Evolutionary conservation across 2,113 vertebrate species (phyloP), one percentile per base, ranked within the genome.

Genomic region (Stigmatopora nigra): DNA sequence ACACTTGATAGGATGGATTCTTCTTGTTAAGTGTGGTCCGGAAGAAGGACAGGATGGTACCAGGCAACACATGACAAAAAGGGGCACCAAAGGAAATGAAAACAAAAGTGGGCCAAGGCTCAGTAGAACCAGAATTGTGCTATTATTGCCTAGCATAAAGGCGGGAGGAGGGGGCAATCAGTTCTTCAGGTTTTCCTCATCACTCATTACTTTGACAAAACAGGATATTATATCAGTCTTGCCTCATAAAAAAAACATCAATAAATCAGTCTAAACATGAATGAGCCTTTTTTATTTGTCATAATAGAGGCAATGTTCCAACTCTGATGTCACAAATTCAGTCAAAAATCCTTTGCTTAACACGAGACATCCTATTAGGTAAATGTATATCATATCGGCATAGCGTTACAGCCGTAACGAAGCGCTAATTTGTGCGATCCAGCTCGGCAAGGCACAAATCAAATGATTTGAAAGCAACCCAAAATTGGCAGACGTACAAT

Each of bases 301-400:
- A 4, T 22, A 19, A 53, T 53, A 19, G 51, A 53, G 51, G n/a
- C 51, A 22, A 13, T 20, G 49, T 20, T 11, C 49, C 49, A 4
- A 20, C 66, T 72, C 63, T 76, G 77, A 76, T 61, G 66, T 62
- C 72, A 71, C 64, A 66, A 47, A 65, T 35, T 55, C 25, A 56
- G 66, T 55, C 20, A 31, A 6, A 20, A 52, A 20, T 52, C 19
- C 20, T 52, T 52, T 52, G 16, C 49, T 3, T 12, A 9, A 8
- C 10, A 31, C 25, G 25, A 31, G 25, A 31, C 25, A 31, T 31
- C 25, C 25, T 31, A 31, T 31, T 31, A 14, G 13, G 14, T 16
- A 47, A 47, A 47, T 47, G 46, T 16, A 47, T 48, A 16, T 48
- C 15, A 1, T 48, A 5, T 14, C 4, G 15, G 14, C 46, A 48